Conservation (phyloP, 2,888 invertebrate species). For the Pachycephus smyrnensis region DNA sequence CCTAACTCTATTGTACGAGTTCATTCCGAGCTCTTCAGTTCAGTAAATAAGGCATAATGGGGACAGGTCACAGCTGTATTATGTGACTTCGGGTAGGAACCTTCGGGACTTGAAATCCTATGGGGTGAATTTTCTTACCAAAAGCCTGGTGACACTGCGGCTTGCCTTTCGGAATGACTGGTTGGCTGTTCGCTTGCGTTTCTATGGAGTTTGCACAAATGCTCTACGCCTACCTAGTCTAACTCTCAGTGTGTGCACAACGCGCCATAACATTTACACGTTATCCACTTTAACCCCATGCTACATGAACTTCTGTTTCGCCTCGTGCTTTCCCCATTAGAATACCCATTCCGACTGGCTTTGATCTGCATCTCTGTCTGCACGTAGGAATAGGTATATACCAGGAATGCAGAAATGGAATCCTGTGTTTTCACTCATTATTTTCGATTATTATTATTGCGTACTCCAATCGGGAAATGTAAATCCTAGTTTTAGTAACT, state of each 20-base stretch:
- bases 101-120: background rate
- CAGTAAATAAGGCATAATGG: conserved; percentile 42
- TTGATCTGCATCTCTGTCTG: background rate
- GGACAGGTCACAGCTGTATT: conserved; percentile 27
- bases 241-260: conserved; percentile 13
- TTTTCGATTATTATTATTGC: background rate
- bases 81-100: conserved; percentile 19
- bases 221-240: background rate
- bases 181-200: background rate
- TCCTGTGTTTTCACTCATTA: background rate
- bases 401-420: background rate
- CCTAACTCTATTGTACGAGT: conserved; percentile 31
- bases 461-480: background rate
- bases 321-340: conserved; percentile 27
- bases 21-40: conserved; percentile 36
- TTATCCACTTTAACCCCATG: conserved; percentile 33
- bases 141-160: conserved; percentile 1
- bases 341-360: conserved; percentile 26
- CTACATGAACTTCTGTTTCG: conserved; percentile 23
- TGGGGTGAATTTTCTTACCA: background rate
- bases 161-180: background rate
- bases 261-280: conserved; percentile 27
- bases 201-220: background rate
- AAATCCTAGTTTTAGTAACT: background rate
- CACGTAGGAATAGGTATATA: background rate